Evolutionary conservation across 2,113 vertebrate species (phyloP).

Genomic region (Acrocephalus arundinaceus): DNA sequence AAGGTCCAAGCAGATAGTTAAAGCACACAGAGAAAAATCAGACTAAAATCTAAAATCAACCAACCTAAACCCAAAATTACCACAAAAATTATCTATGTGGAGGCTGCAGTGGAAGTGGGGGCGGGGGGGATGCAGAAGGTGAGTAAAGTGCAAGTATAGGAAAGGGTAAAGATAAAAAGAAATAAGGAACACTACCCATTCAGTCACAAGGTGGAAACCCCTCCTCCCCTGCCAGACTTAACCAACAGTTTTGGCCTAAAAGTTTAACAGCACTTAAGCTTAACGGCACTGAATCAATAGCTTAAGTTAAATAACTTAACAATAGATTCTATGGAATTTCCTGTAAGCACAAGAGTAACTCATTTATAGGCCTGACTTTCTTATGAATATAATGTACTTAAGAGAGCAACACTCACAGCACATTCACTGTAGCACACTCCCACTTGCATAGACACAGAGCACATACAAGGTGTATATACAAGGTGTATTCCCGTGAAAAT

Average conservation of each 20-base stretch:
- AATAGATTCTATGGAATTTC: background rate
- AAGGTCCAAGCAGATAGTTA: background rate
- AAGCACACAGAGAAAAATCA: background rate
- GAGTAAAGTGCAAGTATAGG: background rate
- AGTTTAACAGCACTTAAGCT: background rate
- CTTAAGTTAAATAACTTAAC: background rate
- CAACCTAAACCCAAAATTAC: background rate
- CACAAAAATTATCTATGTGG: background rate
- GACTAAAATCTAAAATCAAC: background rate
- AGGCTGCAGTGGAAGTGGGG: background rate
- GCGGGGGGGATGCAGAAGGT: too few relatives aligned
- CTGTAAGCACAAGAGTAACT: background rate
- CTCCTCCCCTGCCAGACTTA: background rate
- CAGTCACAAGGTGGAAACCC: background rate
- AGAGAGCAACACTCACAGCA: too few relatives aligned
- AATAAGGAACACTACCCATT: fast-evolving
- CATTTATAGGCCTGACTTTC: background rate
- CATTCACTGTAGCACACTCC: background rate
- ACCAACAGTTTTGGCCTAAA: background rate
- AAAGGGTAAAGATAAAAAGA: background rate
- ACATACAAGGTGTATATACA: background rate
- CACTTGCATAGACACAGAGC: background rate
- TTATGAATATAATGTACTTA: background rate
- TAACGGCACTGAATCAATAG: background rate
- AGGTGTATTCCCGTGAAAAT: background rate